Conservation (phyloP, 2,113 vertebrate genomes). For the Neogale vison region DNA sequence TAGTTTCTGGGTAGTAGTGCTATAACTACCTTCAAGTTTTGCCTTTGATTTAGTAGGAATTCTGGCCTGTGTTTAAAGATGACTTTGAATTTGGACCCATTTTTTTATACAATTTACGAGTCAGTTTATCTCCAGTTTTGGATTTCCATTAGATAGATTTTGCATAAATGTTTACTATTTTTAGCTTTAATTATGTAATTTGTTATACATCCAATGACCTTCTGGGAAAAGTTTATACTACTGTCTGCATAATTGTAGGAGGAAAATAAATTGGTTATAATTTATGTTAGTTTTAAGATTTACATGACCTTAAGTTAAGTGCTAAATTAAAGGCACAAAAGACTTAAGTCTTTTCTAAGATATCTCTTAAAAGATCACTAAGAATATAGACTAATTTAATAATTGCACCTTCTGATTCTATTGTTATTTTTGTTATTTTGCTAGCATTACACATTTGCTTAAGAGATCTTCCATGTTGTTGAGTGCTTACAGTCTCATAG, state of each 20-base stretch:
- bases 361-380: neutral
- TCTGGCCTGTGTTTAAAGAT: neutral
- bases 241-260: neutral
- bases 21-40: neutral
- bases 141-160: neutral
- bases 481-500: neutral
- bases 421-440: neutral
- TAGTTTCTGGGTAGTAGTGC: neutral
- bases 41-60: neutral
- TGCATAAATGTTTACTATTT: neutral
- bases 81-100: neutral
- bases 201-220: neutral
- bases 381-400: neutral
- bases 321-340: slow-evolving; percentile 34
- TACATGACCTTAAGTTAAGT: neutral
- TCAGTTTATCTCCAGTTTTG: neutral
- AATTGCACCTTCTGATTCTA: neutral
- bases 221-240: neutral
- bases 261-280: neutral
- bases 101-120: neutral
- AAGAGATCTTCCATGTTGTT: neutral
- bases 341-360: neutral
- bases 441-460: neutral
- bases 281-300: neutral
- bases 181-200: slow-evolving; percentile 16